phyloP scores from a whole-genome alignment of 2,888 invertebrate genomes.

The Lepidocyrtoides sp. region DNA sequence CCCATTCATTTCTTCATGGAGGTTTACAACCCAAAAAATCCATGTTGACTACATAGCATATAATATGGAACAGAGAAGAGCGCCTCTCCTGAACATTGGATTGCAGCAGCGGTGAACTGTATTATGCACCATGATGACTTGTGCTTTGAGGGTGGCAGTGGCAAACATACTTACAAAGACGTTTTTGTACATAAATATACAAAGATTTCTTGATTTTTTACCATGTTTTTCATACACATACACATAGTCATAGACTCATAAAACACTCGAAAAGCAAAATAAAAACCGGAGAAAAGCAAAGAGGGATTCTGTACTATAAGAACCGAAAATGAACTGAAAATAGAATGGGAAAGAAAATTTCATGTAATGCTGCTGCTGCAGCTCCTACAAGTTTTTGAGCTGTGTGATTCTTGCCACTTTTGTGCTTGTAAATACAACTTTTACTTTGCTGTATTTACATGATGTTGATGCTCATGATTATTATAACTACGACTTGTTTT shows the following conservation, averaged over 20 bases:
- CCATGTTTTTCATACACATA: not conserved
- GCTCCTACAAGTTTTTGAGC: not conserved
- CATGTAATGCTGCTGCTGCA: not conserved
- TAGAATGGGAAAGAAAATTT: not conserved
- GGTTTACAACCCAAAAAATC: conserved; percentile 76
- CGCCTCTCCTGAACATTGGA: no score
- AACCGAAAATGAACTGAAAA: not conserved
- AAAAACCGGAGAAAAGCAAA: not conserved
- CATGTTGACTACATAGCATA: conserved; percentile 63
- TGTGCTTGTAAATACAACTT: conserved; percentile 35
- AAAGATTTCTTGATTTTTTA: conserved; percentile 69
- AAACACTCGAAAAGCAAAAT: conserved; percentile 8
- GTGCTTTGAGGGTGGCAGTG: conserved; percentile 15
- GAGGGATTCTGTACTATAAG: not conserved
- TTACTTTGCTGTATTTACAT: conserved; percentile 75
- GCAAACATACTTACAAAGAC: conserved; percentile 37
- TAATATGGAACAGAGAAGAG: not conserved
- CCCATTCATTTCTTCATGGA: conserved; percentile 79
- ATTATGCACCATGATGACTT: conserved; percentile 49
- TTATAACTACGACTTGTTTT: conserved; percentile 41
- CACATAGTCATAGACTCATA: not conserved
- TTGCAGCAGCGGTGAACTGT: conserved; percentile 36
- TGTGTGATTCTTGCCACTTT: conserved; percentile 45
- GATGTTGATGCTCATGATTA: conserved; percentile 51
- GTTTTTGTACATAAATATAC: conserved; percentile 60